These are phyloP conservation scores for Dastarcus helophoroides DNA, from an alignment of 2,888 invertebrate genomes.

Conservation along the genomic window DNA sequence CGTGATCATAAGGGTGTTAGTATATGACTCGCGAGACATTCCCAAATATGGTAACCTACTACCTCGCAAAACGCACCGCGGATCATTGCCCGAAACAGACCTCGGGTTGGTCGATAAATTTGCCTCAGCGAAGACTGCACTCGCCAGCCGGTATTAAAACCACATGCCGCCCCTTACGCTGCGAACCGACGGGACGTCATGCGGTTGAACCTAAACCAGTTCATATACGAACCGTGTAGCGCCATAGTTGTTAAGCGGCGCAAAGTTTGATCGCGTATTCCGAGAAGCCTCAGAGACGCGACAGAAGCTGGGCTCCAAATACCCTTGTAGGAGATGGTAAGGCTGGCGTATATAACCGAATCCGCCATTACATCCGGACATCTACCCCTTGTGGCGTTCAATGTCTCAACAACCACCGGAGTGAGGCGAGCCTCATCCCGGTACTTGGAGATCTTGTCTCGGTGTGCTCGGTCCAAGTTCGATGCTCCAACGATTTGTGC, in stretches of 20 bases:
- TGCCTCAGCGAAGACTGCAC: no score
- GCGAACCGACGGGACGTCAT: not conserved
- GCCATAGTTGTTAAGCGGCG: conserved; percentile 2
- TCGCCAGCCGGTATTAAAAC: no score
- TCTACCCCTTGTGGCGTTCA: not conserved
- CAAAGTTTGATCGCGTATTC: not conserved
- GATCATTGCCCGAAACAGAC: no score
- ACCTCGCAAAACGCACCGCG: no score
- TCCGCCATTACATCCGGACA: not conserved
- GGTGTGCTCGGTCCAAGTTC: conserved; percentile 2
- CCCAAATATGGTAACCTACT: no score
- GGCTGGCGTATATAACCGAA: not conserved
- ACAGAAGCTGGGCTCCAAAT: conserved; percentile 2
- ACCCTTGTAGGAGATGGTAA: conserved; percentile 2
- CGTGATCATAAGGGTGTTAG: no score
- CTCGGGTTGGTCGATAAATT: no score
- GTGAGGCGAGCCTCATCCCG: no score
- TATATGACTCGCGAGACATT: no score
- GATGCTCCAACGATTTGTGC: conserved; percentile 3
- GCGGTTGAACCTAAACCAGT: conserved; percentile 6
- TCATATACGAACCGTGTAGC: conserved; percentile 4
- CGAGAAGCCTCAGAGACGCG: not conserved
- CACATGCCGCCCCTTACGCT: not conserved
- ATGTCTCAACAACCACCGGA: not conserved
- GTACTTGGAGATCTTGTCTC: not conserved